Evolutionary conservation across 1,140 invertebrate genomes (phyloP), one percentile per base, ranked within the genome.

Genomic region (Mya arenaria): DNA sequence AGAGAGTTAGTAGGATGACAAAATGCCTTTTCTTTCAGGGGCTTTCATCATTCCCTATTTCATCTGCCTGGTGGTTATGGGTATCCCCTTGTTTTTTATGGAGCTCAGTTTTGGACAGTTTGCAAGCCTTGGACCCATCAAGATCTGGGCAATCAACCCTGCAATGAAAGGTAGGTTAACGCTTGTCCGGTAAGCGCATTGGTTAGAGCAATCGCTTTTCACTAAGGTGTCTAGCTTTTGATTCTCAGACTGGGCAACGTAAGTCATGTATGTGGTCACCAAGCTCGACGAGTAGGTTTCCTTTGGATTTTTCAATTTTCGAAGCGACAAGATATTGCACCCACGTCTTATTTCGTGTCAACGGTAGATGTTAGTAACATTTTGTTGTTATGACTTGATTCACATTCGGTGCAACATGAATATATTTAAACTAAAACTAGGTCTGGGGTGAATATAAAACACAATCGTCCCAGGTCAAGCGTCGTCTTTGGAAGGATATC

Each of bases 1-100:
- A 19, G 10, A 44, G 41, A 10, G 19, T 10, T 44, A 44, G 41
- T 44, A 44, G 41, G 10, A 44, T 10, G 10, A 44, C 10, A 10
- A 44, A 19, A 10, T 10, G 41, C 19, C 10, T 10, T 44, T 52
- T 17, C 25, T 91, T 73, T 15, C 78, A 92, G 92, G 92, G 52
- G 92, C 91, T 30, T 93, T 93, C 82, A 83, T 93, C 36, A 92
- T 93, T 65, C 92, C 92, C 13, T 93, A 92, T 77, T 83, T 90
- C 37, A 86, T 90, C 13, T 90, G 92, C 86, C 75, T 93, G 71
- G 60, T 91, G 3, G 75, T 91, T 34, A 88, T 90, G 79, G 92
- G 92, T 41, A 78, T 93, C 8, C 92, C 92, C n/a, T 72, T 93
- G 48, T 92, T 93, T 83, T 93, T 90, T 74, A 88, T 93, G 90